Evolutionary conservation across 2,113 vertebrate species (phyloP).

Genomic region (Vireo altiloquus): DNA sequence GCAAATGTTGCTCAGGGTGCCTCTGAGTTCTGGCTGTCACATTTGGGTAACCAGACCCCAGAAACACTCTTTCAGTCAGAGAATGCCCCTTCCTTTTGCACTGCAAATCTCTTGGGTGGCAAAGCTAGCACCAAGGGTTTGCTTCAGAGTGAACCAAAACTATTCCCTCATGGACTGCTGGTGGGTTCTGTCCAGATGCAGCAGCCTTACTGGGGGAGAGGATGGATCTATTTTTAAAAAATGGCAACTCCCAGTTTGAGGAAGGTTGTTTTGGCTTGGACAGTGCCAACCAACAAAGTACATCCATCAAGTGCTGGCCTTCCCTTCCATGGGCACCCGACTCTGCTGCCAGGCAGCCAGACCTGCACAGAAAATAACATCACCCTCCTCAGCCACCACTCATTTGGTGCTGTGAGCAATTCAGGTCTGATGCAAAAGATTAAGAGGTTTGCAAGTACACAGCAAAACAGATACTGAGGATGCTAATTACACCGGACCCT

Average conservation of each 20-base stretch:
- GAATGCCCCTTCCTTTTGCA: rapidly evolving
- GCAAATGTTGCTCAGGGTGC: neutral
- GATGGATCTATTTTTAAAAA: neutral
- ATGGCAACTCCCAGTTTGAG: neutral
- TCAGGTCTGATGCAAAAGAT: neutral
- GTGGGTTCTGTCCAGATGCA: neutral
- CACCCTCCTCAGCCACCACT: neutral
- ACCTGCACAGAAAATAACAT: neutral
- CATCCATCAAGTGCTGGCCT: neutral
- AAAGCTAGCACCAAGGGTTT: neutral
- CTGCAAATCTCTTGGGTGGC: neutral
- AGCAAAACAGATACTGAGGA: neutral
- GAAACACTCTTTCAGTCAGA: neutral
- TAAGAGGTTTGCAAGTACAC: neutral
- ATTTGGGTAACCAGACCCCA: neutral
- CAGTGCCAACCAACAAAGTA: neutral
- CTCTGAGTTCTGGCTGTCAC: neutral
- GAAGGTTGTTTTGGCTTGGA: neutral
- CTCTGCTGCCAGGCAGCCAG: neutral
- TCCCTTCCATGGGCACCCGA: neutral
- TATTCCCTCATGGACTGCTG: neutral
- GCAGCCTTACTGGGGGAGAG: neutral
- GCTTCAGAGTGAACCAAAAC: neutral
- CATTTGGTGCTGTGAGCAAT: neutral
- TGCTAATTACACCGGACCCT: neutral